A percentile compares a stretch with the other conserved stretches of the same genome.
phyloP scores from a whole-genome alignment of 2,888 invertebrate genomes.

The Heteropelma amictum region DNA sequence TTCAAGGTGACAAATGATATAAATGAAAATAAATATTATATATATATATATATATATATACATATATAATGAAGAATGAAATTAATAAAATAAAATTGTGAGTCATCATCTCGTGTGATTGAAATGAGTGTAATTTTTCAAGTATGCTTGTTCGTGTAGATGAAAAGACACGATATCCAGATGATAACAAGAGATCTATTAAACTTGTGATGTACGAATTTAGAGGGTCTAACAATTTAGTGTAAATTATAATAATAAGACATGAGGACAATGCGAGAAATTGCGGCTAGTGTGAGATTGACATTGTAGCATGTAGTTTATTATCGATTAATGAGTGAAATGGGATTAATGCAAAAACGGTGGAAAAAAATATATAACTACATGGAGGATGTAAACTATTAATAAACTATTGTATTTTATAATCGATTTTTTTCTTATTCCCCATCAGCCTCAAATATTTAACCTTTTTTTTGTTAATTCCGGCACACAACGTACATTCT shows the following conservation, averaged over 20 bases:
- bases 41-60: slow-evolving; percentile 31
- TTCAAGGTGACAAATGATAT: slow-evolving; percentile 8
- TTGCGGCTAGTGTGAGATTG: slow-evolving; percentile 44
- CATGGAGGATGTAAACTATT: slow-evolving; percentile 64
- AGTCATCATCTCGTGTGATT: slow-evolving; percentile 8
- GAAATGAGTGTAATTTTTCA: slow-evolving; percentile 39
- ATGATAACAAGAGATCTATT: slow-evolving; percentile 14
- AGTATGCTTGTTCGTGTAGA: slow-evolving; percentile 39
- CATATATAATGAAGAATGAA: slow-evolving; percentile 5
- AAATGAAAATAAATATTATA: slow-evolving; percentile 31
- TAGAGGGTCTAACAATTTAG: slow-evolving; percentile 53
- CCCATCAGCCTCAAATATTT: too few relatives aligned
- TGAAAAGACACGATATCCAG: slow-evolving; percentile 46
- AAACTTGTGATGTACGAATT: slow-evolving; percentile 50
- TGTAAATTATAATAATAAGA: slow-evolving; percentile 58
- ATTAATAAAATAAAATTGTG: not conserved
- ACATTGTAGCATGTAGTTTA: slow-evolving; percentile 29
- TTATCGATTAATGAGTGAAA: slow-evolving; percentile 53
- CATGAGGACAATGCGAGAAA: slow-evolving; percentile 57
- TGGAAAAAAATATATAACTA: slow-evolving; percentile 37
- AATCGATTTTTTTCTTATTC: slow-evolving; percentile 56
- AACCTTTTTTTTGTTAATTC: not conserved
- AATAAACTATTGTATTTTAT: slow-evolving; percentile 74
- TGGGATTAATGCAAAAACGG: slow-evolving; percentile 57
- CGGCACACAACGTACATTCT: too few relatives aligned